Conservation (phyloP, 2,888 invertebrate species). For the Alloscopus bannaensis region DNA sequence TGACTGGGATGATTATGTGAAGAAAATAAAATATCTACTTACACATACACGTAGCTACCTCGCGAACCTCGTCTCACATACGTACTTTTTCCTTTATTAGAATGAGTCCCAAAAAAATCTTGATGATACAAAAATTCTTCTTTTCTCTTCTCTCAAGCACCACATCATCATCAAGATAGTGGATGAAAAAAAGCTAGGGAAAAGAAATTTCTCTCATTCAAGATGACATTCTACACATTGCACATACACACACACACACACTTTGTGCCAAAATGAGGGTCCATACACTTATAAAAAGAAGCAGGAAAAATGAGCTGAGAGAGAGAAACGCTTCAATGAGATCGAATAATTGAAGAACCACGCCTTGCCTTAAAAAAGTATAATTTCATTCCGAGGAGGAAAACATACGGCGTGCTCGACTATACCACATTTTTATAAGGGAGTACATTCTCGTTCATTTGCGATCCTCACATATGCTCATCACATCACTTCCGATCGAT, state of each 20-base stretch:
- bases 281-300: no score
- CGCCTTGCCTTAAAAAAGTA: constrained; percentile 70
- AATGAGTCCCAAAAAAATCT: constrained; percentile 45
- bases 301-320: constrained; percentile 21
- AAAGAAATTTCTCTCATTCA: constrained; percentile 16
- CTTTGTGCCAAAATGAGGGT: constrained; percentile 7
- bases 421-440: constrained; percentile 69
- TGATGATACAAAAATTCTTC: constrained; percentile 41
- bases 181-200: constrained; percentile 17
- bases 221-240: not conserved
- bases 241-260: not conserved
- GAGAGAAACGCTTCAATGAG: constrained; percentile 58
- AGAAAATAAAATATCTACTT: constrained; percentile 28
- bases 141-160: constrained; percentile 2
- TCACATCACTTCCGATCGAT: constrained; percentile 64
- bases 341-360: constrained; percentile 65
- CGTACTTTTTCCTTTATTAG: not conserved
- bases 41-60: no score
- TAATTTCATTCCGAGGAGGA: constrained; percentile 67
- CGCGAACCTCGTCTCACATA: no score
- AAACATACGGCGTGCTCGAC: constrained; percentile 66
- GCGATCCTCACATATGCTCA: constrained; percentile 41
- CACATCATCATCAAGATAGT: constrained; percentile 51
- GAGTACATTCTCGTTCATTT: constrained; percentile 10
- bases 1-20: constrained; percentile 26